Percentiles rank a stretch among this genome's conserved stretches.
These are phyloP conservation scores for Apocheima hispidaria DNA, from an alignment of 2,888 invertebrate species.

Conservation along the genomic window DNA sequence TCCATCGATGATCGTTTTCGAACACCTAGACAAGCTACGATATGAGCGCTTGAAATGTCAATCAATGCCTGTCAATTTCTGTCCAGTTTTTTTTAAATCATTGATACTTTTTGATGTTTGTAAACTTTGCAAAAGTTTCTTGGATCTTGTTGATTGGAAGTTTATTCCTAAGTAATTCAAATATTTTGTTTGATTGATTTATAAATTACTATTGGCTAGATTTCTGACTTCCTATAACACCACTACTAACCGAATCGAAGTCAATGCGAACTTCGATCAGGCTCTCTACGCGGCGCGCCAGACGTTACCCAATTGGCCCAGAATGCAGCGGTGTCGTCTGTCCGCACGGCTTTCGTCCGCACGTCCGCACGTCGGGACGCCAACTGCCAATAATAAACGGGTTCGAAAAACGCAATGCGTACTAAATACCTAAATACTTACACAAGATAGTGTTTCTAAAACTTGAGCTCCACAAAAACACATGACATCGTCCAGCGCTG, in stretches of 20 bases:
- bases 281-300: slow-evolving; percentile 56
- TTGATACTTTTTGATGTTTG: too few species aligned
- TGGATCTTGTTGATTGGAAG: too few species aligned
- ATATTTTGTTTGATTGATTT: background rate
- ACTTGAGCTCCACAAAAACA: background rate
- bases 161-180: background rate
- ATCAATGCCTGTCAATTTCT: too few species aligned
- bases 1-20: too few species aligned
- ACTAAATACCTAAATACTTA: background rate
- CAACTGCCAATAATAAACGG: slow-evolving; percentile 58
- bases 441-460: slow-evolving; percentile 10
- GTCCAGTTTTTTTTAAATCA: too few species aligned
- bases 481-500: background rate
- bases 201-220: slow-evolving; percentile 8
- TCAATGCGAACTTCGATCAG: slow-evolving; percentile 48
- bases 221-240: slow-evolving; percentile 10
- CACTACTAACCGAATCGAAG: slow-evolving; percentile 21
- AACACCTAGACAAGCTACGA: too few species aligned
- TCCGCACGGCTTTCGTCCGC: slow-evolving; percentile 48
- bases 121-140: too few species aligned
- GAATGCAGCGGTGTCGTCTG: slow-evolving; percentile 69
- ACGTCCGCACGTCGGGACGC: slow-evolving; percentile 45
- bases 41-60: too few species aligned
- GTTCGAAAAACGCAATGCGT: slow-evolving; percentile 36
- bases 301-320: slow-evolving; percentile 69